These are phyloP conservation scores for Patiria pectinifera DNA, from an alignment of 53 echinoderm and acorn worm genomes.

Conservation along the genomic window DNA sequence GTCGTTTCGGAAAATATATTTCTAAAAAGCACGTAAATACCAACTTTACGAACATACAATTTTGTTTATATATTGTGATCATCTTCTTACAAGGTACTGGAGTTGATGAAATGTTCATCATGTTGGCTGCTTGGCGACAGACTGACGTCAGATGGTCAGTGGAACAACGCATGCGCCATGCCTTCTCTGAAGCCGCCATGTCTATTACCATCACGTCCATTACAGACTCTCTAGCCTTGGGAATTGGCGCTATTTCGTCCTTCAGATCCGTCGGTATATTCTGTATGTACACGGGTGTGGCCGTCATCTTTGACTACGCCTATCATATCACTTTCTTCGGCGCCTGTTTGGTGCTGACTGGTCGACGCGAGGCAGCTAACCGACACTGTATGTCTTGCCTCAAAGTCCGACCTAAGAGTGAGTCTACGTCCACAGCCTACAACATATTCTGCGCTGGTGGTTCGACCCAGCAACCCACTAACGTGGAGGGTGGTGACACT, in stretches of 20 bases:
- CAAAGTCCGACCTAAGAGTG: slow-evolving; percentile 26
- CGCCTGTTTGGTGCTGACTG: slow-evolving; percentile 77
- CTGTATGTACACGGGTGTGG: slow-evolving; percentile 74
- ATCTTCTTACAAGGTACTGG: slow-evolving; percentile 80
- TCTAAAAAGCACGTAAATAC: no score
- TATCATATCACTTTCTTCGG: slow-evolving; percentile 83
- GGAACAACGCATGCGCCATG: slow-evolving; percentile 66
- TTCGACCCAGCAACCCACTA: slow-evolving; percentile 14
- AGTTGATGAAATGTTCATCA: slow-evolving; percentile 97
- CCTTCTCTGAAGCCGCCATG: slow-evolving; percentile 78
- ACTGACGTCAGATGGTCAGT: slow-evolving; percentile 57
- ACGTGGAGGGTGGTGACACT: neutral
- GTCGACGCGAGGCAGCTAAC: slow-evolving; percentile 68
- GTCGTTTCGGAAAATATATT: no score
- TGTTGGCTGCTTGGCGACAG: slow-evolving; percentile 94
- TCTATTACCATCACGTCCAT: slow-evolving; percentile 83
- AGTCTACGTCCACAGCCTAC: slow-evolving; percentile 14
- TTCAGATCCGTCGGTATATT: slow-evolving; percentile 71
- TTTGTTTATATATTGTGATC: neutral
- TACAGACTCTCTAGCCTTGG: slow-evolving; percentile 76
- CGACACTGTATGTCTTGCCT: slow-evolving; percentile 40
- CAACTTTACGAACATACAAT: neutral
- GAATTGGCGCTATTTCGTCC: slow-evolving; percentile 71
- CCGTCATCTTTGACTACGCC: slow-evolving; percentile 70
- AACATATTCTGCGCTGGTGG: slow-evolving; percentile 47